Conservation (phyloP, 37 sponge, comb jelly and placozoan genomes). For the Beroe ovata region DNA sequence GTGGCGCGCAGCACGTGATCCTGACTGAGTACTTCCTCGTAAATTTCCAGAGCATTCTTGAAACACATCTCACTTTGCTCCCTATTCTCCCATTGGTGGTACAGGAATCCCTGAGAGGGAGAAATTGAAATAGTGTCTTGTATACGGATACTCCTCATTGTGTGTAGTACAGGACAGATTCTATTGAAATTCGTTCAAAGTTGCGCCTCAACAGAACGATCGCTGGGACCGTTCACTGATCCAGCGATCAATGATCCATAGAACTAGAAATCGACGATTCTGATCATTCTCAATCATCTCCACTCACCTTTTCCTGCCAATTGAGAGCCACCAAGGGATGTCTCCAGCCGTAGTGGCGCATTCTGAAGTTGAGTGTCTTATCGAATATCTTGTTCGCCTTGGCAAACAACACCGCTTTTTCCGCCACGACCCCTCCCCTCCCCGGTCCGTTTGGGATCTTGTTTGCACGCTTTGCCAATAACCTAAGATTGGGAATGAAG, state of each 20-base stretch:
- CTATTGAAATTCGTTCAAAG: no score
- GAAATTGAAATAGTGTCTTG: no score
- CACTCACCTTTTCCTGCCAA: slow-evolving; percentile 54
- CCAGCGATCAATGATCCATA: no score
- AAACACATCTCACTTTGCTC: slow-evolving; percentile 25
- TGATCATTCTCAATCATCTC: neutral
- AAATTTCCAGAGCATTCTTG: slow-evolving; percentile 35
- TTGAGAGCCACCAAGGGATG: slow-evolving; percentile 55
- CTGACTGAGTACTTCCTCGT: slow-evolving; percentile 17
- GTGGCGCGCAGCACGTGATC: slow-evolving; percentile 57
- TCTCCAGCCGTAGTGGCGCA: slow-evolving; percentile 51
- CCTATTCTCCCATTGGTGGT: neutral
- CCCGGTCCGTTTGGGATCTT: slow-evolving; percentile 30
- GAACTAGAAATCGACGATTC: no score
- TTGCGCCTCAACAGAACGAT: no score
- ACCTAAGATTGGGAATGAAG: slow-evolving; percentile 43
- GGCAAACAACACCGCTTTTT: neutral
- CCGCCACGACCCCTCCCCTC: neutral
- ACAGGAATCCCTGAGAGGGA: slow-evolving; percentile 47
- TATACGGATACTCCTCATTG: no score
- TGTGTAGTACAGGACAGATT: no score
- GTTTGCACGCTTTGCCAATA: slow-evolving; percentile 16
- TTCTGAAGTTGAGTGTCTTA: slow-evolving; percentile 20
- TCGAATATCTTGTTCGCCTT: neutral
- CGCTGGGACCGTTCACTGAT: no score